These are phyloP conservation scores for Scaptodrosophila latifasciaeformis DNA, from an alignment of 2,888 invertebrate species.

Conservation along the genomic window DNA sequence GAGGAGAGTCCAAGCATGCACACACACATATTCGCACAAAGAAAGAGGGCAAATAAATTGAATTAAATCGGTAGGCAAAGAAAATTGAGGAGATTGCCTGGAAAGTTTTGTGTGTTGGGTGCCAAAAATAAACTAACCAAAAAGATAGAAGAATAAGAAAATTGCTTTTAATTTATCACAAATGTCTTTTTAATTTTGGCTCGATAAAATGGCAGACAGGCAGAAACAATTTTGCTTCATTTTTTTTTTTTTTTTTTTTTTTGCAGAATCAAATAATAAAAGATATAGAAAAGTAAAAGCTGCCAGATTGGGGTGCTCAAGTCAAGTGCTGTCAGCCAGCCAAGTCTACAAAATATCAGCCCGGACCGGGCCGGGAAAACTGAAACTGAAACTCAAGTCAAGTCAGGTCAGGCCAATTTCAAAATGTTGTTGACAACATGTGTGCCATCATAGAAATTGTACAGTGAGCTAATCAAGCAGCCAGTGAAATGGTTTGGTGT, in stretches of 20 bases:
- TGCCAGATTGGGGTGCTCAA: conserved; percentile 16
- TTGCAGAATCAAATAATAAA: conserved; percentile 20
- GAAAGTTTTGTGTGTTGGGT: background rate
- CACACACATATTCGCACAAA: conserved; percentile 8
- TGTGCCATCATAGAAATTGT: conserved; percentile 26
- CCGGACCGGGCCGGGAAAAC: no score
- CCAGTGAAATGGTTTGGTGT: background rate
- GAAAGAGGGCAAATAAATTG: conserved; percentile 43
- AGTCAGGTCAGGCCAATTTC: no score
- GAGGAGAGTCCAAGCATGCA: conserved; percentile 2
- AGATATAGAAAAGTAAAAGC: background rate
- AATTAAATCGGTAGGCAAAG: conserved; percentile 52
- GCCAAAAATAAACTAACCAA: background rate
- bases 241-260: conserved; percentile 6
- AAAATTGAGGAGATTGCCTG: conserved; percentile 32
- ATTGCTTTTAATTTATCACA: conserved; percentile 57
- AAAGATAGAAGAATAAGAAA: conserved; percentile 1
- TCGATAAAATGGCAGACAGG: background rate
- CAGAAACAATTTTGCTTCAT: background rate
- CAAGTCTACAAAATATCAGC: background rate
- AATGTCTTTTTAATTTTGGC: conserved; percentile 57
- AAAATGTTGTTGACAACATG: conserved; percentile 41
- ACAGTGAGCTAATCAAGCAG: conserved; percentile 46
- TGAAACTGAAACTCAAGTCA: no score
- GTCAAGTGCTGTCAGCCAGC: conserved; percentile 29